Evolutionary conservation across 2,797 vertebrate genomes (phyloP).

Genomic region (Molossus molossus): DNA sequence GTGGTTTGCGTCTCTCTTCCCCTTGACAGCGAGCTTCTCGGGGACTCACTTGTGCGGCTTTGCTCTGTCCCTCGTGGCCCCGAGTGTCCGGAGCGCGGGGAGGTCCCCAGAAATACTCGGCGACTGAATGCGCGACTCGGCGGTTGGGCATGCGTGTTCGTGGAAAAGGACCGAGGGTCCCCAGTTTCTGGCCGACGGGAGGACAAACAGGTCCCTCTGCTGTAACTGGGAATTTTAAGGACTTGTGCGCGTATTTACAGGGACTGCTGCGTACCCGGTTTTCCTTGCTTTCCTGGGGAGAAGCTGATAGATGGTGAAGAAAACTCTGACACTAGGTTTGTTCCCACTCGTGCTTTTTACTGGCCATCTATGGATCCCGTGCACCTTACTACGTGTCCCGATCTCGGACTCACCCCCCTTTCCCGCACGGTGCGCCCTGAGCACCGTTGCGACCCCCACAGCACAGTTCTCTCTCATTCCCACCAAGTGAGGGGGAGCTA

Average conservation of each 20-base stretch:
- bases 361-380: fast-evolving
- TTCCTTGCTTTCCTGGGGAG: background rate
- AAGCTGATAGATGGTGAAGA: fast-evolving
- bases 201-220: background rate
- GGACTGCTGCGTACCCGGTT: fast-evolving
- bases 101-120: background rate
- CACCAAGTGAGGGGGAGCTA: fast-evolving
- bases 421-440: background rate
- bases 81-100: no score
- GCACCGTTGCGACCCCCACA: background rate
- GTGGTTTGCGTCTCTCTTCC: background rate
- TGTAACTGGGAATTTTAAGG: background rate
- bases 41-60: no score
- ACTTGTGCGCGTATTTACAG: fast-evolving
- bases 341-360: fast-evolving
- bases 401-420: background rate
- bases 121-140: background rate
- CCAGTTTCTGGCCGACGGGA: background rate
- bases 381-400: background rate
- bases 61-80: background rate
- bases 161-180: no score
- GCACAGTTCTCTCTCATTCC: background rate
- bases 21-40: background rate
- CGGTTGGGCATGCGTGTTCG: fast-evolving
- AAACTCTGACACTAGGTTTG: no score